phyloP scores from a whole-genome alignment of 92 coral and sea anemone species.

The Actinostola sp. region DNA sequence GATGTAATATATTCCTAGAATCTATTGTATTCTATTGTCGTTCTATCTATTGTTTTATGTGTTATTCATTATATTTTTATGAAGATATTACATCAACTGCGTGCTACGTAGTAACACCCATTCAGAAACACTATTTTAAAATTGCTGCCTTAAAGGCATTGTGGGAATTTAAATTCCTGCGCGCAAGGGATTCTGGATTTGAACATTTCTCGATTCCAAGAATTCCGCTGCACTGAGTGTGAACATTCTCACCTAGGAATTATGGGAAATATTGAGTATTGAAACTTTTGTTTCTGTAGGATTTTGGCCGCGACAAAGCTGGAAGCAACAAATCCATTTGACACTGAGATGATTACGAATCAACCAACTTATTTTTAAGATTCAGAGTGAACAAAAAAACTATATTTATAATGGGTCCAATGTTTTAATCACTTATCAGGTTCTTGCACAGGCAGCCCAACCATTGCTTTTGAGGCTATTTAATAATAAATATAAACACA shows the following conservation, averaged over 20 bases:
- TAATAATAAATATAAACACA: no score
- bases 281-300: background rate
- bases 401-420: conserved; percentile 1
- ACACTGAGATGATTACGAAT: no score
- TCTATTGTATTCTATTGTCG: no score
- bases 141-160: background rate
- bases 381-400: background rate
- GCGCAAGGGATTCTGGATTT: background rate
- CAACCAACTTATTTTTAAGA: background rate
- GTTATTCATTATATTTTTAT: no score
- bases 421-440: no score
- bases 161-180: background rate
- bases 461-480: background rate
- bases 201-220: background rate
- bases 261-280: background rate
- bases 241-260: background rate
- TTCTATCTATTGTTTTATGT: no score
- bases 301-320: no score
- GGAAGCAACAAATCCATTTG: no score
- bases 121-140: background rate
- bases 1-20: no score
- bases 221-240: background rate
- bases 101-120: background rate
- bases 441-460: no score
- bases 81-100: background rate